These are phyloP conservation scores for Psilopogon haemacephalus DNA, from an alignment of 2,113 vertebrate species.

Conservation along the genomic window DNA sequence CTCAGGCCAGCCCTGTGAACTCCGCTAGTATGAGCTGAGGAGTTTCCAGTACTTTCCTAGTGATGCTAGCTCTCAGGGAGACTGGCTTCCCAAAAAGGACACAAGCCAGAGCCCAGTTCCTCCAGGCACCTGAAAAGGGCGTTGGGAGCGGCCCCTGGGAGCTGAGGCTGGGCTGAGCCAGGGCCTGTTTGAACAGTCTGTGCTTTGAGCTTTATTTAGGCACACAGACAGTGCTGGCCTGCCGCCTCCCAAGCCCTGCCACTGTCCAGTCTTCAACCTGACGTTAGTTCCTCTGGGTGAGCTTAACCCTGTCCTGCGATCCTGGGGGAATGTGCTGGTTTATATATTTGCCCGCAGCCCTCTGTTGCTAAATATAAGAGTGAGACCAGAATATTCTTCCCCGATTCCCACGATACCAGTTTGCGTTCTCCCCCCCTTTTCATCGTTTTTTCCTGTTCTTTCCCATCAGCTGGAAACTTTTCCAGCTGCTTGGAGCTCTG, in stretches of 20 bases:
- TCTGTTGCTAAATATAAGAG: conserved; percentile 64
- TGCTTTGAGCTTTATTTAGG: conserved; percentile 63
- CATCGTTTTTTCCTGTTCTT: conserved; percentile 41
- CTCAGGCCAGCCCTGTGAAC: background rate
- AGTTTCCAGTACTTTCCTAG: background rate
- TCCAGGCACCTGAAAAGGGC: conserved; percentile 39
- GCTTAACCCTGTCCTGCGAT: conserved; percentile 51
- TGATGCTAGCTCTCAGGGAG: background rate
- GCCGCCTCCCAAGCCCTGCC: background rate
- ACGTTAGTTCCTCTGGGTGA: background rate
- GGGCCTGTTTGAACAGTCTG: conserved; percentile 12
- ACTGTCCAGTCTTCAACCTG: conserved; percentile 34
- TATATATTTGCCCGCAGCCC: conserved; percentile 8
- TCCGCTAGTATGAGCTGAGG: fast-evolving
- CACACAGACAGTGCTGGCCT: background rate
- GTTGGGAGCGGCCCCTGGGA: background rate
- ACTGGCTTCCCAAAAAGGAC: conserved; percentile 47
- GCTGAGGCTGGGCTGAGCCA: background rate
- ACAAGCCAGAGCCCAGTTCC: background rate
- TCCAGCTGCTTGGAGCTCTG: conserved; percentile 44
- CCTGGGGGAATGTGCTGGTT: background rate
- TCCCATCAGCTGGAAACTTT: conserved; percentile 71
- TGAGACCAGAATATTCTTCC: conserved; percentile 42
- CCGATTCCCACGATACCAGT: conserved; percentile 68
- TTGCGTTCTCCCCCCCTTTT: background rate